Evolutionary conservation across 2,797 vertebrate species (phyloP).

Genomic region (Myotis pilosus): DNA sequence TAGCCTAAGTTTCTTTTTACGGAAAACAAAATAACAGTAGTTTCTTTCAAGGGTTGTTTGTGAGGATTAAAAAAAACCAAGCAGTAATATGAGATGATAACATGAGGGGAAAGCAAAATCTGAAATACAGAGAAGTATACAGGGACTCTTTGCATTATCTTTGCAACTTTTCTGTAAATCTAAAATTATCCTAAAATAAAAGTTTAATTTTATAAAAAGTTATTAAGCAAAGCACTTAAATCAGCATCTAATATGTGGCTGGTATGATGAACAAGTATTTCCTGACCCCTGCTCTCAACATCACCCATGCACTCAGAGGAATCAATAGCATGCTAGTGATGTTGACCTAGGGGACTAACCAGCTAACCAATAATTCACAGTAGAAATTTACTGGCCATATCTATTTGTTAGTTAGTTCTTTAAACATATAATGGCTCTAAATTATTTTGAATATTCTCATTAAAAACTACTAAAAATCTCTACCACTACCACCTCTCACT

Average conservation of each 20-base stretch:
- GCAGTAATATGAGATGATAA: not conserved
- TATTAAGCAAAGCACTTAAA: constrained; percentile 24
- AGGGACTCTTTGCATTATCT: not conserved
- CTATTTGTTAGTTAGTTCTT: not conserved
- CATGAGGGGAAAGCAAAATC: not conserved
- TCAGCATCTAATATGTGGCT: not conserved
- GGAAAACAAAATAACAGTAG: constrained; percentile 15
- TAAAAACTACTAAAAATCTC: not conserved
- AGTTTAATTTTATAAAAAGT: constrained; percentile 10
- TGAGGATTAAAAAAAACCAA: constrained; percentile 35
- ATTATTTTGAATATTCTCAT: constrained; percentile 2
- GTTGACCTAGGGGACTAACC: not conserved
- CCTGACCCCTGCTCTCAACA: not conserved
- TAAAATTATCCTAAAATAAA: constrained; percentile 32
- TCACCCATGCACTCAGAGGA: not conserved
- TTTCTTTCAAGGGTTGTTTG: not conserved
- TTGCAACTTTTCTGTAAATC: not conserved
- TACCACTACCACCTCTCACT: not conserved
- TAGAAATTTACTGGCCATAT: not conserved
- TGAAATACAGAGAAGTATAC: not conserved
- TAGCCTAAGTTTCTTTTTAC: constrained; percentile 16
- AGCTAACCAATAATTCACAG: not conserved
- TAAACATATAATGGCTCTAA: not conserved
- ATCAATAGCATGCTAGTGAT: not conserved
- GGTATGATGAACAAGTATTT: not conserved